Conservation (phyloP, 1,140 invertebrate species). For the Whitmania pigra region DNA sequence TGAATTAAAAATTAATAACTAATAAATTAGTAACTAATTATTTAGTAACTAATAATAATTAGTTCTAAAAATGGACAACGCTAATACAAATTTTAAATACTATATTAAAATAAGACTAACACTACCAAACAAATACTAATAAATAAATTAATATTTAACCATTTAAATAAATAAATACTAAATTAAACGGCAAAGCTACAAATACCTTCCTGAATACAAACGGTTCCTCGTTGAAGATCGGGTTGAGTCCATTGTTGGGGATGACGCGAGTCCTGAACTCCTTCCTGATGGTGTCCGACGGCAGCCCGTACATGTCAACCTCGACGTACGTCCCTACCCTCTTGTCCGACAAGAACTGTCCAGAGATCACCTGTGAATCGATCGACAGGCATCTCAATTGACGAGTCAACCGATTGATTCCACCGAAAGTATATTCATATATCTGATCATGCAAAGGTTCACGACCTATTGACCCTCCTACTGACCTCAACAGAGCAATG, state of each 20-base stretch:
- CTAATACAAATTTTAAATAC: no score
- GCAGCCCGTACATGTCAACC: constrained; percentile 98
- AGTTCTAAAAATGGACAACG: no score
- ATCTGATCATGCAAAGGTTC: neutral
- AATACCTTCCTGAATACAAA: constrained; percentile 90
- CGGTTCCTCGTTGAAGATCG: constrained; percentile 92
- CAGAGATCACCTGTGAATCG: constrained; percentile 74
- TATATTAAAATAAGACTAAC: no score
- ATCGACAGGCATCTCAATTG: neutral
- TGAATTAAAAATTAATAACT: no score
- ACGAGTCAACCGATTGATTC: neutral
- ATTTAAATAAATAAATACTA: no score
- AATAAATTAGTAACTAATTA: no score
- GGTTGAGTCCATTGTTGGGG: constrained; percentile 80
- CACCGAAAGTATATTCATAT: no score
- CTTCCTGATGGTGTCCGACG: constrained; percentile 94
- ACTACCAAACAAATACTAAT: no score
- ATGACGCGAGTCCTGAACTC: constrained; percentile 93
- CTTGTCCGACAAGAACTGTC: constrained; percentile 97
- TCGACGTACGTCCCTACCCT: constrained; percentile 98
- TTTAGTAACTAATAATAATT: no score
- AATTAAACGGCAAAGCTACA: constrained; percentile 12
- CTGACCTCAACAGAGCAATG: constrained; percentile 85
- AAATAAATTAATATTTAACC: no score
- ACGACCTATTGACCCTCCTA: constrained; percentile 4